Base-by-base conservation (phyloP, 2,888 invertebrate genomes). In the Trypoxylon attenuatum region DNA sequence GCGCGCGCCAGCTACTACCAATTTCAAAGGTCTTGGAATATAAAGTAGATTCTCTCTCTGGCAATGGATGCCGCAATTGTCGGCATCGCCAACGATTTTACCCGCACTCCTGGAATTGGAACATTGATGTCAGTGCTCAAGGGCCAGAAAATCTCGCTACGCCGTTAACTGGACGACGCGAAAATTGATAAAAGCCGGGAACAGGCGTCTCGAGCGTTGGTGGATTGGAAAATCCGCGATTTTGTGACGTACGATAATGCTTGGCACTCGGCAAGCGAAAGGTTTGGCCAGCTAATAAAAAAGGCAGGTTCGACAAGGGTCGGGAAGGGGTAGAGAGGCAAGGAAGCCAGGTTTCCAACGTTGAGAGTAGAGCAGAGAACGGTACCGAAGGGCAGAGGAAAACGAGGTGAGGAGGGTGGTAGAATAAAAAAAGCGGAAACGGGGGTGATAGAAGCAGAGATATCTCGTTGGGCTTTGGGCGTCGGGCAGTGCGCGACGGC, bases 391-490 rank as follows among this genome's bases (percentile, higher is more conserved):
- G 5, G 39, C 16, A 33, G 38, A 38, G 33, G 42, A 49, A 19
- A 47, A 54, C 51, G 42, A 41, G 42, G 38, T 50, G 51, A 46
- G 41, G 42, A 52, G 21, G 15, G n/a, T 33, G 41, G 39, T 45
- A 25, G 54, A 21, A 47, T 42, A 39, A 18, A 13, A 15, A 18
- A 22, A 29, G 23, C 0, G 23, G 21, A 39, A 23, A 27, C 16
- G 10, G 50, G 39, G 42, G 41, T 5, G 15, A 22, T 46, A 33
- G 23, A 29, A 16, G 10, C 6, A 23, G 6, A 66, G 79, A 78
- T 79, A 78, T 77, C 72, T 72, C 68, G 62, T 69, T 63, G 71
- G 29, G 60, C 62, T n/a, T n/a, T n/a, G n/a, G n/a, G n/a, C n/a
- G n/a, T n/a, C n/a, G n/a, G n/a, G n/a, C n/a, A n/a, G n/a, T n/a